These are phyloP conservation scores for Gisinianus flammeolus DNA, from an alignment of 2,888 invertebrate species.

Conservation along the genomic window DNA sequence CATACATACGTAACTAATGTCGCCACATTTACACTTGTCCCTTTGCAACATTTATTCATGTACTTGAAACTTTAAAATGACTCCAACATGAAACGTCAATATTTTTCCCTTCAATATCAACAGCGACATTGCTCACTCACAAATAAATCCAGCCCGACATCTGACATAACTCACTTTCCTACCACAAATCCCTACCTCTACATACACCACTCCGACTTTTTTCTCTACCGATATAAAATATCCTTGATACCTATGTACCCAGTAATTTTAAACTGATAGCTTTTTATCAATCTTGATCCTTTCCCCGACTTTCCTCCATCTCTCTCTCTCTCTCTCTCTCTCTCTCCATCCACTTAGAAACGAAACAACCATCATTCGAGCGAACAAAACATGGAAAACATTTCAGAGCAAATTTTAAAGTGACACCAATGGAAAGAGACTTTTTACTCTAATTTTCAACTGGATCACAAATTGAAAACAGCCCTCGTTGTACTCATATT, in stretches of 20 bases:
- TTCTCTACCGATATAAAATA: not conserved
- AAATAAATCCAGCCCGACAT: constrained; percentile 35
- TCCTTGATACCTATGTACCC: not conserved
- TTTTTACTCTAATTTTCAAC: too few species aligned
- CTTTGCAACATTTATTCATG: constrained; percentile 29
- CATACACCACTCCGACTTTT: not conserved
- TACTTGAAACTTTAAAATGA: constrained; percentile 40
- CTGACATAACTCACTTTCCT: constrained; percentile 30
- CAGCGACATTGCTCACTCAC: constrained; percentile 17
- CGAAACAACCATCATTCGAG: not conserved
- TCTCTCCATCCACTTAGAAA: not conserved
- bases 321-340: constrained; percentile 5
- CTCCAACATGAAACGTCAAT: constrained; percentile 42
- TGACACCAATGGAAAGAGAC: not conserved
- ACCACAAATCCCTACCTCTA: not conserved
- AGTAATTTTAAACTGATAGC: constrained; percentile 22
- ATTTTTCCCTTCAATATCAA: constrained; percentile 41
- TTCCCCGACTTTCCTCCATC: not conserved
- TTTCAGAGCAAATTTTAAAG: constrained; percentile 15
- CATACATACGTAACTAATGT: constrained; percentile 38
- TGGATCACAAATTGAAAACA: too few species aligned
- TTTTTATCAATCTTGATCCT: not conserved
- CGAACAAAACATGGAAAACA: constrained; percentile 26
- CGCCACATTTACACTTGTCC: constrained; percentile 33
- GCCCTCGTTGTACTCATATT: too few species aligned